Conservation (phyloP, 2,797 vertebrate species). For the Poeciliopsis infans region DNA sequence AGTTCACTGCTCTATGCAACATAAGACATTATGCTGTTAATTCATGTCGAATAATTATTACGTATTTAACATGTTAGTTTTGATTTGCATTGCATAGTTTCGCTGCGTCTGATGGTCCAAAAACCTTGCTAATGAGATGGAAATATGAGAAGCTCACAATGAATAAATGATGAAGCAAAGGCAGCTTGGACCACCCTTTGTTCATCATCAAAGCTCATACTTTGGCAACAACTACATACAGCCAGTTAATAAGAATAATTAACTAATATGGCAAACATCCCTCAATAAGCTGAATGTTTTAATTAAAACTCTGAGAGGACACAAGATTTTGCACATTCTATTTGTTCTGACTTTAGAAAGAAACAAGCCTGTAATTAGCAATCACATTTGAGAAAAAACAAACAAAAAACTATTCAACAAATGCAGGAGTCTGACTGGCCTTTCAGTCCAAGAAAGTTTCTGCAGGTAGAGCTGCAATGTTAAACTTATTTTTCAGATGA, state of each 20-base stretch:
- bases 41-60: background rate
- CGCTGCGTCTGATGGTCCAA: background rate
- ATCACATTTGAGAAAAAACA: background rate
- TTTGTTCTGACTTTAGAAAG: background rate
- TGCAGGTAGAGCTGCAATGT: background rate
- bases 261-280: background rate
- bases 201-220: constrained; percentile 1
- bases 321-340: background rate
- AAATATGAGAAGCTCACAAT: background rate
- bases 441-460: background rate
- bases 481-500: background rate
- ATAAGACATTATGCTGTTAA: background rate
- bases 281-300: constrained; percentile 3
- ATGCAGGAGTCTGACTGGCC: background rate
- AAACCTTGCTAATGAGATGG: background rate
- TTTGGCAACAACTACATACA: constrained; percentile 10
- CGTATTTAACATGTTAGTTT: constrained; percentile 5
- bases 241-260: background rate
- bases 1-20: background rate
- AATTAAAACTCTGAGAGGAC: background rate
- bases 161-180: background rate
- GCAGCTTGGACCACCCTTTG: background rate
- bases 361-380: background rate
- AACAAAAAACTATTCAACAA: too few relatives aligned
- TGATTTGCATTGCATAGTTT: background rate